Conservation (phyloP, 2,113 vertebrate species). For the Ascaphus truei region DNA sequence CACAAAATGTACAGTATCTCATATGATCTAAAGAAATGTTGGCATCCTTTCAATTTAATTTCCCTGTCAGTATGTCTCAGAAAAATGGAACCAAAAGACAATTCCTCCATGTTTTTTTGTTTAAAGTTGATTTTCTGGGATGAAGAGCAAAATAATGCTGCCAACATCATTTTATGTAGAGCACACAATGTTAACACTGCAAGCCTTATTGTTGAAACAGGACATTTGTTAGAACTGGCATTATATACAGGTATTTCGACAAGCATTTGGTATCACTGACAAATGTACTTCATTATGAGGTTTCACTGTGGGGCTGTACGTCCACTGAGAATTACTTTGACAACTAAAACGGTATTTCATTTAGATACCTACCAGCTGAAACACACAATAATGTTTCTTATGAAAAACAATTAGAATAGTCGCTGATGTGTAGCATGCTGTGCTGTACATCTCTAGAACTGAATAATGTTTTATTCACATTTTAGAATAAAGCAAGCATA, state of each 20-base stretch:
- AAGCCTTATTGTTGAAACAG: slow-evolving; percentile 5
- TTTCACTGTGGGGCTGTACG: neutral
- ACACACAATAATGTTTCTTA: neutral
- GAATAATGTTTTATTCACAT: too few relatives aligned
- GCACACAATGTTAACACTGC: slow-evolving; percentile 11
- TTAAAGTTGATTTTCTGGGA: slow-evolving; percentile 22
- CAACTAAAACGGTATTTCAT: slow-evolving; percentile 19
- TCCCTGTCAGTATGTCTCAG: slow-evolving; percentile 6
- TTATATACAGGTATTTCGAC: neutral
- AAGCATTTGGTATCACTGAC: slow-evolving; percentile 18
- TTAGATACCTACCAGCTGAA: neutral
- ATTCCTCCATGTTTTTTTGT: slow-evolving; percentile 11
- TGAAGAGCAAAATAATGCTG: neutral
- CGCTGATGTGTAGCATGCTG: neutral
- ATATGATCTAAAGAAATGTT: too few relatives aligned
- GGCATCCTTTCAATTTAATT: slow-evolving; percentile 11
- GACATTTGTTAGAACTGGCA: slow-evolving; percentile 9
- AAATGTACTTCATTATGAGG: slow-evolving; percentile 15
- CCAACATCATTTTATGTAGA: slow-evolving; percentile 24
- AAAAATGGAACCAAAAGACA: slow-evolving; percentile 7
- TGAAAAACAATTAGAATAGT: neutral
- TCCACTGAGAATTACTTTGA: slow-evolving; percentile 16
- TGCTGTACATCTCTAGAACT: neutral
- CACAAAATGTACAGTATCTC: too few relatives aligned
- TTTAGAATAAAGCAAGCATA: too few relatives aligned